Conservation (phyloP, 2,797 vertebrate species). For the Chelon labrosus region DNA sequence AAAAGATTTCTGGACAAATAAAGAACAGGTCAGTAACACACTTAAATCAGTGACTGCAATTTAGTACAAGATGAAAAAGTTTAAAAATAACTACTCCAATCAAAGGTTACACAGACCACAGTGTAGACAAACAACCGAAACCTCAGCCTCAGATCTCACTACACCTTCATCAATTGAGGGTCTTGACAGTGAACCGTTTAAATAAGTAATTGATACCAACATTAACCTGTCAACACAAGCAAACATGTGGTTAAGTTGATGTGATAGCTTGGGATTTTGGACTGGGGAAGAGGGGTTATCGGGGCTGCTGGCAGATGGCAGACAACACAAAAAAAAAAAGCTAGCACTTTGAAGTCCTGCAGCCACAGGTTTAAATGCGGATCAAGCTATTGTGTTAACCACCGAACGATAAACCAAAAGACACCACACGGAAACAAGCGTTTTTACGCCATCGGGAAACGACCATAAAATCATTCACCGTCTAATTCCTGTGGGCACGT, state of each 20-base stretch:
- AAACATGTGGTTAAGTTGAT: constrained; percentile 34
- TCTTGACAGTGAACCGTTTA: neutral
- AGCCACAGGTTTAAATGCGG: constrained; percentile 75
- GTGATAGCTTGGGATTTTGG: constrained; percentile 24
- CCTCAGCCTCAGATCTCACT: neutral
- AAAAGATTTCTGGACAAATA: neutral
- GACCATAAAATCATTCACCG: neutral
- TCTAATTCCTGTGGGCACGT: neutral
- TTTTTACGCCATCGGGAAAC: neutral
- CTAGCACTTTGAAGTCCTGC: constrained; percentile 63
- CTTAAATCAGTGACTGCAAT: constrained; percentile 2
- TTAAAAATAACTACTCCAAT: neutral
- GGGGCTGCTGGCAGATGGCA: constrained; percentile 73
- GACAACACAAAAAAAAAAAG: constrained; percentile 29
- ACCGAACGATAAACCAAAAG: constrained; percentile 30
- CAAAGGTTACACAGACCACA: constrained; percentile 8
- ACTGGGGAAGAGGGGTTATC: neutral
- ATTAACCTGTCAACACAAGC: constrained; percentile 26
- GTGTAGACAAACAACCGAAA: constrained; percentile 13
- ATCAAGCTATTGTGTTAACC: constrained; percentile 68
- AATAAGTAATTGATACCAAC: constrained; percentile 2
- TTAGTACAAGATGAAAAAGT: neutral
- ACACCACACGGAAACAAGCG: constrained; percentile 3
- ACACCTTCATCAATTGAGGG: neutral
- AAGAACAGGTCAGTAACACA: neutral